These are phyloP conservation scores for Trichacis sp. DNA, from an alignment of 2,888 invertebrate genomes.

Conservation along the genomic window DNA sequence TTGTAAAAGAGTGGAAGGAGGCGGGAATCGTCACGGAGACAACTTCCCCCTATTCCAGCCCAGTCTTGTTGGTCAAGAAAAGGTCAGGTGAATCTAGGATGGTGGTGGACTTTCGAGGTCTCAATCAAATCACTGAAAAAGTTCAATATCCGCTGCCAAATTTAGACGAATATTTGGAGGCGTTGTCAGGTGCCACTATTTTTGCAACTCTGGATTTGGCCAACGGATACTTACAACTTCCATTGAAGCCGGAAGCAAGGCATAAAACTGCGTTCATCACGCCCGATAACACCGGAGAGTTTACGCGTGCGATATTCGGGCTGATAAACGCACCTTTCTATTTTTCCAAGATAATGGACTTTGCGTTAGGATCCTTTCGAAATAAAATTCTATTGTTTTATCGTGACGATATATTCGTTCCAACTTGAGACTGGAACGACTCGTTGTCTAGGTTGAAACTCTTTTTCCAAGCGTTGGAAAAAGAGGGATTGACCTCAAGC, in stretches of 20 bases:
- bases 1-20: too few species aligned
- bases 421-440: slow-evolving; percentile 11
- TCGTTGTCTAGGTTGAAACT: slow-evolving; percentile 7
- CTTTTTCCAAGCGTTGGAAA: slow-evolving; percentile 12
- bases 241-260: slow-evolving; percentile 20
- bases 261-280: slow-evolving; percentile 42
- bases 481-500: slow-evolving; percentile 10
- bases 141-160: too few species aligned
- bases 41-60: too few species aligned
- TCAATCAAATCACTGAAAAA: slow-evolving; percentile 11
- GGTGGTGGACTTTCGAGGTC: slow-evolving; percentile 9
- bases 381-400: slow-evolving; percentile 16
- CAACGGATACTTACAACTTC: slow-evolving; percentile 18
- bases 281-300: slow-evolving; percentile 47
- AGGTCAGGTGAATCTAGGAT: too few species aligned
- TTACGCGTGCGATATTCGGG: slow-evolving; percentile 48
- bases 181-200: not conserved
- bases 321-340: slow-evolving; percentile 49
- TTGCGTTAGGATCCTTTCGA: slow-evolving; percentile 2
- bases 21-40: too few species aligned
- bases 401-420: slow-evolving; percentile 18
- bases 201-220: slow-evolving; percentile 12
- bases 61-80: too few species aligned
- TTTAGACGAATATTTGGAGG: too few species aligned
- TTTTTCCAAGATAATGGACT: slow-evolving; percentile 40